Conservation (phyloP, 2,797 vertebrate species). For the Holocentrus rufus region DNA sequence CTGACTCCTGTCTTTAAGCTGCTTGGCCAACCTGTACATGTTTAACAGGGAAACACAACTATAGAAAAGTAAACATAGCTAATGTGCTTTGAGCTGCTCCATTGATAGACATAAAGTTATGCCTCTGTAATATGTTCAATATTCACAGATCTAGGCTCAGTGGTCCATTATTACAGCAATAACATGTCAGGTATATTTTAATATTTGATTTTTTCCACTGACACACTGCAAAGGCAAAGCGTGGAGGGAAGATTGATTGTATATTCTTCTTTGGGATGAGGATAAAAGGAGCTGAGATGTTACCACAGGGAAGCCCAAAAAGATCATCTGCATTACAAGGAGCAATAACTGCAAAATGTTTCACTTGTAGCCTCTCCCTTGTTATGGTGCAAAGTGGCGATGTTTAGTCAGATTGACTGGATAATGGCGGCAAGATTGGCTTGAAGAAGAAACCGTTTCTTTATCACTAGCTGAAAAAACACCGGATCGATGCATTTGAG, state of each 20-base stretch:
- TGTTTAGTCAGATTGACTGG: not conserved
- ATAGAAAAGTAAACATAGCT: not conserved
- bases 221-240: slow-evolving; percentile 33
- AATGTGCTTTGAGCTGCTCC: too few relatives aligned
- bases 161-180: slow-evolving; percentile 49
- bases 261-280: slow-evolving; percentile 46
- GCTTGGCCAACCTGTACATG: not conserved
- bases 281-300: slow-evolving; percentile 44
- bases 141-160: slow-evolving; percentile 27
- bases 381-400: not conserved
- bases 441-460: not conserved
- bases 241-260: slow-evolving; percentile 7
- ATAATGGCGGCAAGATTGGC: not conserved
- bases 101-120: slow-evolving; percentile 36
- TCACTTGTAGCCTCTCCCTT: slow-evolving; percentile 21
- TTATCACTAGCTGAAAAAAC: not conserved
- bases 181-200: slow-evolving; percentile 21
- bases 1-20: not conserved
- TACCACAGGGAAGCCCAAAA: slow-evolving; percentile 27
- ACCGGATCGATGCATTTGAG: not conserved
- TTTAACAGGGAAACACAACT: not conserved
- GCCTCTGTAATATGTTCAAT: slow-evolving; percentile 30
- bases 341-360: slow-evolving; percentile 19
- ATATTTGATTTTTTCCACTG: slow-evolving; percentile 30
- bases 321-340: slow-evolving; percentile 17